Base-by-base conservation (phyloP, 2,797 vertebrate genomes). In the Rhadinocentrus ornatus region DNA sequence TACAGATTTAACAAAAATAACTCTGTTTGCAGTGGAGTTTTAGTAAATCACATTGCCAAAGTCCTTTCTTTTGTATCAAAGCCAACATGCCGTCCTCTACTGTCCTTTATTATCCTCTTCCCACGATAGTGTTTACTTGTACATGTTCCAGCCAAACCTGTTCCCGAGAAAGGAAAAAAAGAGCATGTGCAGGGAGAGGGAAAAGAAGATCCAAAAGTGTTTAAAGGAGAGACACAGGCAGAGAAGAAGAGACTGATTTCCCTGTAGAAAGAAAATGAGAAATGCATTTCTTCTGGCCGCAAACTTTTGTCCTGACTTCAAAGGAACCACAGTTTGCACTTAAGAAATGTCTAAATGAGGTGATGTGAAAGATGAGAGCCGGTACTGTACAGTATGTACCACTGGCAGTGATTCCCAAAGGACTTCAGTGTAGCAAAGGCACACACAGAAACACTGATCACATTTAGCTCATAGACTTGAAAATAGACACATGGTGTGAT, bases 241-340 rank as follows among this genome's bases (percentile, higher is more conserved):
- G 8, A 39, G 7, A 46, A 39, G n/a, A 26, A 63, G 29, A 62
- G 52, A 73, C 20, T 67, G 68, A 53, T 64, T 73, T 48, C 61
- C 78, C 73, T 77, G 60, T 64, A 71, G 76, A 67, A 70, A 76
- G 63, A 66, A 80, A 78, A 68, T 26, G 54, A 85, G 78, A 87
- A 85, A 80, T 73, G 56, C 13, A 78, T 85, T 88, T 89, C 75
- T 85, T 22, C 63, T 16, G 18, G 63, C 77, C 3, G 11, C 41
- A 66, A 12, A 44, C 83, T 87, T 57, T 89, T 86, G 77, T 91
- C 76, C 80, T 35, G 71, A 90, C 91, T 89, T 92, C 86, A 91
- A 88, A 90, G 86, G 66, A 61, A 60, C 60, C n/a, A n/a, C 57
- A 66, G 80, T 84, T 83, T 72, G 73, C 70, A 76, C 79, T 88